Base-by-base conservation (phyloP, 2,888 invertebrate species). In the Lycaena phlaeas region DNA sequence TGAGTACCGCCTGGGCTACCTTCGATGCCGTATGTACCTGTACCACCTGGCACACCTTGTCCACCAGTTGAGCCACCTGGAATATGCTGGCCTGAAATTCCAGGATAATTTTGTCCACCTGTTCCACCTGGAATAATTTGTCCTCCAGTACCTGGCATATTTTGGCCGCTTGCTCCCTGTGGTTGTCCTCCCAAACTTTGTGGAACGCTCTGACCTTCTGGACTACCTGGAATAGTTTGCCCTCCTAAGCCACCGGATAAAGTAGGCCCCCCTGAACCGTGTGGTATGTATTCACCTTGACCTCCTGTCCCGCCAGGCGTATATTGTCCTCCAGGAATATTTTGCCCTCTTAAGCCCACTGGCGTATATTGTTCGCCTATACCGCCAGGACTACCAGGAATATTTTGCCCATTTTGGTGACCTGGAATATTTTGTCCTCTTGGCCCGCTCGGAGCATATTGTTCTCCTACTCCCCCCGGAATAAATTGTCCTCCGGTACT, bases 401-500 rank as follows among this genome's bases (percentile, higher is more conserved):
- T 38, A 17, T 45, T 42, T 36, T 38, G 42, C n/a, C 44, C 51
- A 4, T 39, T 44, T 3, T 38, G 14, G 10, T 38, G 40, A 3
- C 38, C 41, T n/a, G 39, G 39, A 2, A 10, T 39, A 22, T 40
- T 29, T 18, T 26, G 43, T 12, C 36, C 27, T 1, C 41, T 48
- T 10, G 36, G 36, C 2, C 44, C 42, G 14, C 41, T 45, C 1
- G 40, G 41, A 11, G 37, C 34, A 37, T 38, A 30, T 27, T 44
- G 29, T 3, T 40, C 43, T 34, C 43, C 42, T 10, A 17, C 14
- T 14, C 26, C 26, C 0, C 25, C 41, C 0, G 30, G 44, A 4
- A 37, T 43, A 28, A 46, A 43, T 37, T 42, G 46, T 17, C 43
- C 52, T 2, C 30, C 45, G 3, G 42, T 27, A 5, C 45, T 44